Conservation (phyloP, 2,113 vertebrate genomes). For the Oophaga pumilio region DNA sequence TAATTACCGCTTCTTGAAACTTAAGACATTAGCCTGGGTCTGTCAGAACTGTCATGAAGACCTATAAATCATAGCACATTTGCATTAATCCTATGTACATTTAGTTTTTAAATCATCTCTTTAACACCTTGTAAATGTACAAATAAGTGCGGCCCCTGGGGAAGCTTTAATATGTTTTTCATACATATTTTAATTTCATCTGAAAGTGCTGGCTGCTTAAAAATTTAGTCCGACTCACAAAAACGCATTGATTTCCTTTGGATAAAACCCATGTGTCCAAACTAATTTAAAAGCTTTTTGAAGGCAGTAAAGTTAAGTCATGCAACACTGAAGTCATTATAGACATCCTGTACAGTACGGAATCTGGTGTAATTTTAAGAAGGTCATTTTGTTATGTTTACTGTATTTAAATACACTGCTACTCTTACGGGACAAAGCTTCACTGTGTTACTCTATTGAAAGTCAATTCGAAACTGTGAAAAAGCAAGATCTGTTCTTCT, state of each 20-base stretch:
- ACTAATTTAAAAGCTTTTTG: slow-evolving; percentile 81
- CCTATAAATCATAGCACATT: slow-evolving; percentile 85
- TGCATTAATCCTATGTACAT: slow-evolving; percentile 77
- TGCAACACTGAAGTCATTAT: slow-evolving; percentile 83
- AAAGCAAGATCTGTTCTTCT: slow-evolving; percentile 81
- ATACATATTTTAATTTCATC: slow-evolving; percentile 93
- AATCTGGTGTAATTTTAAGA: slow-evolving; percentile 78
- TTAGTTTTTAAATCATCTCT: slow-evolving; percentile 81
- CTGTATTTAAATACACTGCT: slow-evolving; percentile 84
- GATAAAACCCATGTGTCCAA: slow-evolving; percentile 86
- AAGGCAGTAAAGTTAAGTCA: slow-evolving; percentile 75
- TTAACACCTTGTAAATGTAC: slow-evolving; percentile 81
- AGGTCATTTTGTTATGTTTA: slow-evolving; percentile 85
- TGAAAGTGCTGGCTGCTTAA: slow-evolving; percentile 79
- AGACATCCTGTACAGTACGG: slow-evolving; percentile 75
- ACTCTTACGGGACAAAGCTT: slow-evolving; percentile 79
- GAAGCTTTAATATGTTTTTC: slow-evolving; percentile 90
- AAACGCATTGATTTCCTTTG: slow-evolving; percentile 86
- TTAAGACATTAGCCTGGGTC: slow-evolving; percentile 76
- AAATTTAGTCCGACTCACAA: slow-evolving; percentile 86
- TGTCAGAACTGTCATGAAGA: slow-evolving; percentile 88
- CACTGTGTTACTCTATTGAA: slow-evolving; percentile 80
- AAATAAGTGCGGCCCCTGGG: slow-evolving; percentile 79
- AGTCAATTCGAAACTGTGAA: slow-evolving; percentile 81
- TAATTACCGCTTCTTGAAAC: slow-evolving; percentile 87